A percentile compares a stretch with the other conserved stretches of the same genome.
phyloP scores from a whole-genome alignment of 2,888 invertebrate genomes.

The Amblyjoppa proteus region DNA sequence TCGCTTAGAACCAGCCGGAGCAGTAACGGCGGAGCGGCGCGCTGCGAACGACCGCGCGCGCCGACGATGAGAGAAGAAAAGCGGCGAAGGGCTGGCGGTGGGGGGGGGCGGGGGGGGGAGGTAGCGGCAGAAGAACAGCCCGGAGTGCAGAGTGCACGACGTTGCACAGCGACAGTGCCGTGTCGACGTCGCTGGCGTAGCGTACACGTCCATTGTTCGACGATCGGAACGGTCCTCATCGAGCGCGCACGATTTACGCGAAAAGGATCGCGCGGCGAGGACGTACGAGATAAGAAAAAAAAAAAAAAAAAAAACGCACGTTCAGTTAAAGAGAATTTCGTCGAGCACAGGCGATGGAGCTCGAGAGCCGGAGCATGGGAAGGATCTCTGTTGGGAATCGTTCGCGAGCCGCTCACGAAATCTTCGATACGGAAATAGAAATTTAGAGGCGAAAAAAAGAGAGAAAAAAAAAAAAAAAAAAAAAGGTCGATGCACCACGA shows the following conservation, averaged over 20 bases:
- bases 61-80: slow-evolving; percentile 19
- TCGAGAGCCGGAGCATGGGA: neutral
- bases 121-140: slow-evolving; percentile 34
- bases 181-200: slow-evolving; percentile 63
- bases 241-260: too few relatives aligned
- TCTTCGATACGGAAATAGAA: neutral
- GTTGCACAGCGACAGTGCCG: slow-evolving; percentile 60
- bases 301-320: neutral
- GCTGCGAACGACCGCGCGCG: slow-evolving; percentile 23
- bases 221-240: neutral
- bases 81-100: neutral
- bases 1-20: too few relatives aligned
- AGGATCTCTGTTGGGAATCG: neutral
- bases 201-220: slow-evolving; percentile 51
- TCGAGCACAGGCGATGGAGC: neutral
- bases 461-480: neutral
- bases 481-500: neutral
- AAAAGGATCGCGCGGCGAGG: too few relatives aligned
- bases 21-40: slow-evolving; percentile 7
- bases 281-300: too few relatives aligned
- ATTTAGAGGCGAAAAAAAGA: neutral
- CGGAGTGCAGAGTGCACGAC: slow-evolving; percentile 60
- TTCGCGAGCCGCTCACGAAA: too few relatives aligned
- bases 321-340: neutral
- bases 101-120: neutral